Conservation (phyloP, 2,113 vertebrate species). For the Cepphus grylle region DNA sequence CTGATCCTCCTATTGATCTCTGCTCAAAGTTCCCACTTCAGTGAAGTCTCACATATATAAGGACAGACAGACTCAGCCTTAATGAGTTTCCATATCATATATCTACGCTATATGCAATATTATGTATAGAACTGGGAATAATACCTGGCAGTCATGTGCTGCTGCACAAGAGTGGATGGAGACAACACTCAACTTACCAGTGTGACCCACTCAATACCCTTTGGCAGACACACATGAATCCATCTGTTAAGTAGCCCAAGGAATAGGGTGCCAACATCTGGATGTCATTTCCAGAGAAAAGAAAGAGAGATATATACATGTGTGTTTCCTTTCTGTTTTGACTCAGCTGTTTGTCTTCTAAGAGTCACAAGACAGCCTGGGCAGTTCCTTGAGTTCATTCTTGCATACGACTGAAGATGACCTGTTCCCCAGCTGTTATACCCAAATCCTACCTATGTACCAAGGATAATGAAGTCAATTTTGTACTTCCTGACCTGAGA, state of each 20-base stretch:
- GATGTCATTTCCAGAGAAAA: background rate
- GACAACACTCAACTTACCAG: background rate
- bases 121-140: background rate
- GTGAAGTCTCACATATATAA: background rate
- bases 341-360: background rate
- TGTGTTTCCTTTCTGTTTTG: background rate
- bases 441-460: background rate
- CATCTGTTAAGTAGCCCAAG: background rate
- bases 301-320: background rate
- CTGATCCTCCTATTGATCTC: slow-evolving; percentile 25
- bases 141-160: background rate
- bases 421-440: background rate
- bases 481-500: background rate
- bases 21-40: background rate
- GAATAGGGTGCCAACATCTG: background rate
- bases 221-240: background rate
- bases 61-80: background rate
- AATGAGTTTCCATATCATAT: background rate
- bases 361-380: background rate
- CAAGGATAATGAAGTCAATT: background rate
- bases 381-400: background rate
- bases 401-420: background rate
- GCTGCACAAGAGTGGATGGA: background rate
- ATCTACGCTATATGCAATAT: background rate
- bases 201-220: background rate